Percentiles rank a stretch among this genome's conserved stretches.
phyloP scores from a whole-genome alignment of 2,888 invertebrate species.

The Xanthia togata region DNA sequence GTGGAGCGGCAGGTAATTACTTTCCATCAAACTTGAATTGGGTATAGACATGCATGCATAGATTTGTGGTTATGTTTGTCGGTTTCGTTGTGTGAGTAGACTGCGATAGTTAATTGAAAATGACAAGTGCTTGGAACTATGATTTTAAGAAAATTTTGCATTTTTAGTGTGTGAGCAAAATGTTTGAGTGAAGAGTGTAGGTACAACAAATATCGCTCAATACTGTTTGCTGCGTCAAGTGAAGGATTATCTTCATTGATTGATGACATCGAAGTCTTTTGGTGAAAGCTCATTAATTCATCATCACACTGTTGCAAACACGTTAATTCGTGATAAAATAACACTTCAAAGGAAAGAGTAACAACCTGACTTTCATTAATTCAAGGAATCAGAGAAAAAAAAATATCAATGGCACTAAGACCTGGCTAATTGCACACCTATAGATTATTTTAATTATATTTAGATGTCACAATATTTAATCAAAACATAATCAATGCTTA shows the following conservation, averaged over 20 bases:
- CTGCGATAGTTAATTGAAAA: neutral
- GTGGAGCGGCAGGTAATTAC: slow-evolving; percentile 68
- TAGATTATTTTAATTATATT: neutral
- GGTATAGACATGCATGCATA: slow-evolving; percentile 63
- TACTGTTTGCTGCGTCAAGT: neutral
- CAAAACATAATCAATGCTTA: neutral
- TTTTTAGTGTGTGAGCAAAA: neutral
- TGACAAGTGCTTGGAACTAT: neutral
- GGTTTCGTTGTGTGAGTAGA: slow-evolving; percentile 2
- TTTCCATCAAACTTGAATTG: slow-evolving; percentile 65
- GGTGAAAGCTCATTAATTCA: neutral
- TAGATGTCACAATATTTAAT: neutral
- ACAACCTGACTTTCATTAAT: neutral
- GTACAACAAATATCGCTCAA: neutral
- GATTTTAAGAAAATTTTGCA: neutral
- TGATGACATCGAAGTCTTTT: neutral
- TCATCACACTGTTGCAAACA: neutral
- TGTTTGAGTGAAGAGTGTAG: too few relatives aligned
- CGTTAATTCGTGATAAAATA: neutral
- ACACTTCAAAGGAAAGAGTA: neutral
- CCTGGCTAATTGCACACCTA: neutral
- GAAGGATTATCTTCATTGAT: neutral
- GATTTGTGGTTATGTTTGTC: slow-evolving; percentile 28
- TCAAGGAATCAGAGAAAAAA: neutral
- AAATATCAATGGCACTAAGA: neutral